Base-by-base conservation (phyloP, 1,140 invertebrate genomes). In the Mizuhopecten yessoensis region DNA sequence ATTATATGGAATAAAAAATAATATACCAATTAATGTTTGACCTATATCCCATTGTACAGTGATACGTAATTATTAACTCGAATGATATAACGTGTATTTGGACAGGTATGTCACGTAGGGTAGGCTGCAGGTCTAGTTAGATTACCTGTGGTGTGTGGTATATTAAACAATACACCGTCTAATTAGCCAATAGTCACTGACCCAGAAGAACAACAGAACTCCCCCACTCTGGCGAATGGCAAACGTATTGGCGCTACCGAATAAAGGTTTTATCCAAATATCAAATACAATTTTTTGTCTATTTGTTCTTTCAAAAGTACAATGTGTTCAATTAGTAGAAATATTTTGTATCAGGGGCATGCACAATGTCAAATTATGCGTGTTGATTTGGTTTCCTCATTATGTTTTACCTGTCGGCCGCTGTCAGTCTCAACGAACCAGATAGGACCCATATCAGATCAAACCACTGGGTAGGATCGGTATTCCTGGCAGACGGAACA, bases 291-390 rank as follows among this genome's bases (percentile, higher is more conserved):
- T n/a, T n/a, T 75, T 75, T 75, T 75, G 57, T 75, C 57, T 75
- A 75, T 75, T n/a, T 75, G 23, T 3, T n/a, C 9, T 75, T 75
- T 75, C 1, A 75, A 75, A 75, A 75, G 57, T 75, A 75, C 57
- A 75, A 75, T 75, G 57, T 75, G 57, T 75, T 75, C 57, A 75
- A 75, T 75, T 75, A n/a, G 57, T 75, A 75, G 57, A 75, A 75
- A 75, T 75, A 75, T n/a, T 75, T 75, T 75, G 57, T 75, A 17
- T n/a, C 57, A 75, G 57, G 57, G 57, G 57, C 57, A 75, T 75
- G 57, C 57, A n/a, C 57, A 75, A 75, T 75, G 57, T 75, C 57
- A 29, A 75, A n/a, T 75, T 75, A 75, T 75, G 57, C 57, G 57
- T 75, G 57, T 13, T 75, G 57, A 75, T 75, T 75, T 75, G 57